phyloP scores from a whole-genome alignment of 2,888 invertebrate species.

The Onthophagus sagittarius region DNA sequence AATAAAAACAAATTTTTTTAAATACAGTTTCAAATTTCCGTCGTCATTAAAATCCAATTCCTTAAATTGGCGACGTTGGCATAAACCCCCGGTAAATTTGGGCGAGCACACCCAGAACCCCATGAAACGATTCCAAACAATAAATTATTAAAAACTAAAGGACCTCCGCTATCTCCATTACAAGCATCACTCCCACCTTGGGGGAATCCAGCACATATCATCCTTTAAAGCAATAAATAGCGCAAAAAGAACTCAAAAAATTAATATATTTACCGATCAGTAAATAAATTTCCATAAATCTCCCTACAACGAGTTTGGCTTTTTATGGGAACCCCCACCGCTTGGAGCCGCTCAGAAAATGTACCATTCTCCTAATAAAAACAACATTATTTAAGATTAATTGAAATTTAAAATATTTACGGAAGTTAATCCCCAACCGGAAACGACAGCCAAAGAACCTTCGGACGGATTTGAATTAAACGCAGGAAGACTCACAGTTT shows the following conservation, averaged over 20 bases:
- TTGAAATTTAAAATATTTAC: not conserved
- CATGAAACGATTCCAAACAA: conserved; percentile 34
- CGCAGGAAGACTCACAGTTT: not conserved
- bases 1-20: too few species aligned
- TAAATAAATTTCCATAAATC: conserved; percentile 1
- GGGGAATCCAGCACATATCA: conserved; percentile 20
- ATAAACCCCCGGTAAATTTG: conserved; percentile 36
- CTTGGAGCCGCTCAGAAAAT: conserved; percentile 19
- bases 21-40: conserved; percentile 11
- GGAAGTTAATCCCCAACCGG: not conserved
- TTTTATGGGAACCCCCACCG: conserved; percentile 26
- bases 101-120: conserved; percentile 33
- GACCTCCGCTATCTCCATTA: conserved; percentile 30
- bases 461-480: not conserved
- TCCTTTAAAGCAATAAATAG: conserved; percentile 8
- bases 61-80: conserved; percentile 11
- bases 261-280: conserved; percentile 9
- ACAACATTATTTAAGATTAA: not conserved
- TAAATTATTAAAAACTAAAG: conserved; percentile 27
- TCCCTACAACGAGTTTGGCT: not conserved
- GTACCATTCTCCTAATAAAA: not conserved
- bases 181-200: conserved; percentile 21
- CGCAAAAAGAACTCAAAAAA: not conserved
- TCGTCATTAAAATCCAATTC: conserved; percentile 10
- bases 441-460: not conserved